Conservation (phyloP, 2,113 vertebrate genomes). For the Nesoenas mayeri region DNA sequence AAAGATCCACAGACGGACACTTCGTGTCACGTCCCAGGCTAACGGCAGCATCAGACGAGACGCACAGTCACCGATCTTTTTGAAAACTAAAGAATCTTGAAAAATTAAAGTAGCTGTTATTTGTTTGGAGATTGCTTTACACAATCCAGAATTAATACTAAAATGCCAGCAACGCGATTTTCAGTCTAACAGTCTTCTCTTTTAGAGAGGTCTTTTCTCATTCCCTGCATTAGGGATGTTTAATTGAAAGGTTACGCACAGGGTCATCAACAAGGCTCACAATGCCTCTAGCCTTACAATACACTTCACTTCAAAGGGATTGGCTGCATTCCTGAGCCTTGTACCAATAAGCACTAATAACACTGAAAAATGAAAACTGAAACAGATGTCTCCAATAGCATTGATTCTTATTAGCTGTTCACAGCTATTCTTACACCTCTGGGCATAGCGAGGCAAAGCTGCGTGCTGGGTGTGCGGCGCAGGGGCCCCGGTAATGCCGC, state of each 20-base stretch:
- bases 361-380: conserved; percentile 85
- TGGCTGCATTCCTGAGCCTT: conserved; percentile 80
- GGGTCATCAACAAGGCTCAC: conserved; percentile 79
- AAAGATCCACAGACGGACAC: too few relatives aligned
- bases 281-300: conserved; percentile 80
- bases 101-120: background rate
- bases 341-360: conserved; percentile 89
- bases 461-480: conserved; percentile 66
- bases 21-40: background rate
- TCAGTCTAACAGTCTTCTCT: background rate
- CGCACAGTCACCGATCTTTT: background rate
- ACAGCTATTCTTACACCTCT: conserved; percentile 78
- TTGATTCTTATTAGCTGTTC: conserved; percentile 79
- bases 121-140: background rate
- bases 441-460: conserved; percentile 71
- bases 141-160: background rate
- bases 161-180: background rate
- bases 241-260: conserved; percentile 77
- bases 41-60: background rate
- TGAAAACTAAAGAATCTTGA: background rate
- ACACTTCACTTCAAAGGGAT: conserved; percentile 82
- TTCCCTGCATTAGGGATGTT: conserved; percentile 52
- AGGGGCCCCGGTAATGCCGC: background rate
- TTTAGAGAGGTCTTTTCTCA: background rate
- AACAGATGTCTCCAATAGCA: conserved; percentile 86